Conservation (phyloP, 2,113 vertebrate species). For the Okapia johnstoni region DNA sequence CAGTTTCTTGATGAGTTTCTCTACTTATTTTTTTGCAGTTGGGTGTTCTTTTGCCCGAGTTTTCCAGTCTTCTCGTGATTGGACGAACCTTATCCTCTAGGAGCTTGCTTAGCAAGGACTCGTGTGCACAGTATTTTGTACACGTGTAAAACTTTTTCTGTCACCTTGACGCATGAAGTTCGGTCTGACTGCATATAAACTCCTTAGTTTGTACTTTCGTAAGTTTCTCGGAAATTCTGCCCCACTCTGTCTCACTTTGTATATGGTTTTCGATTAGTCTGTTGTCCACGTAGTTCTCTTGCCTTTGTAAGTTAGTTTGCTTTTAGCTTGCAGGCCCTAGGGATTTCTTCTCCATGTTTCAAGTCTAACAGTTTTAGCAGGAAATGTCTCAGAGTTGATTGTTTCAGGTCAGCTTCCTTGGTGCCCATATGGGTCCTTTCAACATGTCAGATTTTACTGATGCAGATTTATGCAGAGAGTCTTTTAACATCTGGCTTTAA, state of each 20-base stretch:
- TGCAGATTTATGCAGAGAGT: not conserved
- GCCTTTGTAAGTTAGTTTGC: not conserved
- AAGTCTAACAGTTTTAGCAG: not conserved
- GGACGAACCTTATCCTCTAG: not conserved
- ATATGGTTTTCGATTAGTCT: not conserved
- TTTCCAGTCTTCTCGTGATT: accelerated
- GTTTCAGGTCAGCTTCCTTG: not conserved
- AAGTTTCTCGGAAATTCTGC: not conserved
- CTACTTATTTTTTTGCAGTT: not conserved
- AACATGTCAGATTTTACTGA: not conserved
- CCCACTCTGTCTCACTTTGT: too few relatives aligned
- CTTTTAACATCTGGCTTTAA: not conserved
- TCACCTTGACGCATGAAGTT: not conserved
- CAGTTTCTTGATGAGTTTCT: not conserved
- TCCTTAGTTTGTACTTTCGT: not conserved
- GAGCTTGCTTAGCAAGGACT: not conserved
- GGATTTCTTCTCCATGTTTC: not conserved
- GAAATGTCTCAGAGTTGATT: not conserved
- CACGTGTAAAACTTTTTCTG: not conserved
- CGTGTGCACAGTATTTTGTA: accelerated
- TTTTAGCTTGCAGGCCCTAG: not conserved
- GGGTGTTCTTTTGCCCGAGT: not conserved
- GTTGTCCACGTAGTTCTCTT: not conserved
- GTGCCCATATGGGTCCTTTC: not conserved
- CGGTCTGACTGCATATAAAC: not conserved